A percentile compares a stretch with the other conserved stretches of the same genome.
phyloP scores from a whole-genome alignment of 2,113 vertebrate genomes.

The Alouatta palliata region DNA sequence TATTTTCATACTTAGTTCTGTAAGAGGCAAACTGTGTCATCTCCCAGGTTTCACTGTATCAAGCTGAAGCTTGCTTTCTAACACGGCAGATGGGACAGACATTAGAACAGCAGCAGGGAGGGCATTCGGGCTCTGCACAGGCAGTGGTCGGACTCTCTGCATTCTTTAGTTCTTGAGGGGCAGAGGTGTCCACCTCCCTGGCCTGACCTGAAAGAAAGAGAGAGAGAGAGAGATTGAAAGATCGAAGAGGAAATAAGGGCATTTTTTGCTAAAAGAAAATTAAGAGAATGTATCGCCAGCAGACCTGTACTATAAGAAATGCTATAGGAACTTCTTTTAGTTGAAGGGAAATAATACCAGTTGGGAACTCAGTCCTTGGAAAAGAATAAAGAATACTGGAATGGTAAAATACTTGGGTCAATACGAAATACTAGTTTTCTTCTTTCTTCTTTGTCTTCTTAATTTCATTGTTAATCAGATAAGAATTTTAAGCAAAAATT shows the following conservation, averaged over 20 bases:
- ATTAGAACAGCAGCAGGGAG: neutral
- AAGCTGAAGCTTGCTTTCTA: neutral
- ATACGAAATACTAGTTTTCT: neutral
- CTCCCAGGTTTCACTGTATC: neutral
- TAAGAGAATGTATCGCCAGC: neutral
- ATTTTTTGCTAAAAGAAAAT: neutral
- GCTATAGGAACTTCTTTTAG: neutral
- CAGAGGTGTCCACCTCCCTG: neutral
- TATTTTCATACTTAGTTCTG: neutral
- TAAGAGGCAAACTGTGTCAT: neutral
- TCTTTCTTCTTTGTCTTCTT: neutral
- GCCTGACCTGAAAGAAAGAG: neutral
- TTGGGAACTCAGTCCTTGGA: neutral
- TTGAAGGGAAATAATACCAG: neutral
- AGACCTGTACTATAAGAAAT: neutral
- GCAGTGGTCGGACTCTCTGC: no score
- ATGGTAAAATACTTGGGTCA: neutral
- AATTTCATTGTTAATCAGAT: neutral
- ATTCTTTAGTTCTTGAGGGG: neutral
- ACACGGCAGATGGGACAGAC: neutral
- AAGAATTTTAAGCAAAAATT: conserved; percentile 9
- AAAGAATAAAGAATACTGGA: neutral
- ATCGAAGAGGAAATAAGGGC: neutral
- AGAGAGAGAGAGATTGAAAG: no score
- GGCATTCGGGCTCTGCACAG: neutral